Base-by-base conservation (phyloP, 2,888 invertebrate species). In the Eilema griseolum region DNA sequence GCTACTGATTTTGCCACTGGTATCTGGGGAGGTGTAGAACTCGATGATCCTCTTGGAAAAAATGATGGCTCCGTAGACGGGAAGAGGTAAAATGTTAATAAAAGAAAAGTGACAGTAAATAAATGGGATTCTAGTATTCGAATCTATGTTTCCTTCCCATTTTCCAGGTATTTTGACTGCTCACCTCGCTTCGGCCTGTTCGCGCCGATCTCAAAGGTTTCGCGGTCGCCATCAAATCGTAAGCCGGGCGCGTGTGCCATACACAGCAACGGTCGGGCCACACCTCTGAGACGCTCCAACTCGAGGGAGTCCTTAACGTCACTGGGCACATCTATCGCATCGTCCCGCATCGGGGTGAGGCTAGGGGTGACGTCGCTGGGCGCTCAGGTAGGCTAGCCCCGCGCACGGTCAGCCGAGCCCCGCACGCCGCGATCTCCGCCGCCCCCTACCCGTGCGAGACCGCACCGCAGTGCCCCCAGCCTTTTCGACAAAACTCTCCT, bases 31-130 rank as follows among this genome's bases (percentile, higher is more conserved):
- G 99, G 99, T 31, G 97, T 99, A 26, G 99, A 99, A 91, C 95
- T 99, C 81, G 99, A 99, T 89, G 98, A 99, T 79, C 97, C 98
- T 0, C 94, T 97, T 73, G 99, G 99, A 68, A 99, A 99, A 94
- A 99, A 99, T 92, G 99, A 99, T 88, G 99, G 99, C 71, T 97
- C 98, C 66, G 98, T 99, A 46, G 98, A 97, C 79, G 99, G 98
- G 69, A 97, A 97, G 92, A 97, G 98, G 98, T 99, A 92, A 61
- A 67, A 60, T 37, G 31, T 5, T 23, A 14, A 16, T 3, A 11
- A 41, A 62, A 62, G 24, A 24, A 33, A 7, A 24, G 24, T 10
- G 24, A 37, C 26, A 52, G 11, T 31, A 61, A 23, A 66, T 37
- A 63, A 3, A 23, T 24, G 10, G 52, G n/a, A 2, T 24, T 16